phyloP scores from a whole-genome alignment of 2,113 vertebrate species.

The Saguinus midas region DNA sequence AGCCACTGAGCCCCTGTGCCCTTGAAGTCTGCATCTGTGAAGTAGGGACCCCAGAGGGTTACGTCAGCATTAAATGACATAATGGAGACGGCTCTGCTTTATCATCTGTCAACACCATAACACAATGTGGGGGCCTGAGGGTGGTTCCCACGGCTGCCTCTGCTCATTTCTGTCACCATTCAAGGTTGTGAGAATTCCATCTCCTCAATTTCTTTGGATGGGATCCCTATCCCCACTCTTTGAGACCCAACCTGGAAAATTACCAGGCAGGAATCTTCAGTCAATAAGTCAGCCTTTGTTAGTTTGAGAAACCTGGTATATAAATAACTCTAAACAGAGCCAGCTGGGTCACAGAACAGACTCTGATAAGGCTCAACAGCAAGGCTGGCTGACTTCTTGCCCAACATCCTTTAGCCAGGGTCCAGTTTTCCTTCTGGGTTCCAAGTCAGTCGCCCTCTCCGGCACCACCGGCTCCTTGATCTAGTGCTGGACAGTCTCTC shows the following conservation, averaged over 20 bases:
- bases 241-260: not conserved
- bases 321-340: not conserved
- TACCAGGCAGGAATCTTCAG: not conserved
- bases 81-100: not conserved
- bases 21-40: not conserved
- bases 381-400: not conserved
- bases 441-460: not conserved
- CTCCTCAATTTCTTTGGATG: not conserved
- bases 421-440: not conserved
- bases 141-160: not conserved
- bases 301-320: not conserved
- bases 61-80: rapidly evolving
- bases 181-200: not conserved
- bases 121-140: not conserved
- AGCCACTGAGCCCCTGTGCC: not conserved
- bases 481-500: not conserved
- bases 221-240: not conserved
- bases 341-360: not conserved
- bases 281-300: not conserved
- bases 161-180: not conserved
- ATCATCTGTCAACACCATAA: rapidly evolving
- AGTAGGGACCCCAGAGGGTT: not conserved
- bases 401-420: not conserved
- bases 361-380: not conserved
- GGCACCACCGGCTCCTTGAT: not conserved